Conservation (phyloP, 2,797 vertebrate species). For the Onychomys torridus region DNA sequence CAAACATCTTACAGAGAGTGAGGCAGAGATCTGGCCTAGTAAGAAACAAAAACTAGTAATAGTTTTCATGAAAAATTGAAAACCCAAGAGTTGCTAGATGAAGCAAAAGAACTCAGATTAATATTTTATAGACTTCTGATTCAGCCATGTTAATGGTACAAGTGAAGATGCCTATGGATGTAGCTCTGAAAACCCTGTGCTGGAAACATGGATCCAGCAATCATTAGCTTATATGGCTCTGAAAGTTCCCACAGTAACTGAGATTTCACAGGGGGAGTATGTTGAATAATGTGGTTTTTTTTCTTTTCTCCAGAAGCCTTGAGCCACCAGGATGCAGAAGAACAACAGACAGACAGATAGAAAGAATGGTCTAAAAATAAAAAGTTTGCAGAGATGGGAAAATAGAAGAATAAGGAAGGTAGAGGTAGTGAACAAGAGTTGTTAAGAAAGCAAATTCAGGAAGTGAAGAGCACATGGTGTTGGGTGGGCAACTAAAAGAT, state of each 20-base stretch:
- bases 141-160: not conserved
- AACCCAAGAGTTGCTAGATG: not conserved
- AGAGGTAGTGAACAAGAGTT: not conserved
- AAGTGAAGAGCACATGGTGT: not conserved
- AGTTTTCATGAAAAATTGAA: not conserved
- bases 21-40: not conserved
- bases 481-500: not conserved
- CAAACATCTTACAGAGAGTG: not conserved
- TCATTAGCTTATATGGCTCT: not conserved
- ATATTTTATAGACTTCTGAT: constrained; percentile 9
- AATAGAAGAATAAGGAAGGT: not conserved
- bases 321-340: not conserved
- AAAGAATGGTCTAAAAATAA: not conserved
- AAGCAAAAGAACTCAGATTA: not conserved
- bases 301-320: not conserved
- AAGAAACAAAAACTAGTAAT: not conserved
- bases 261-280: not conserved
- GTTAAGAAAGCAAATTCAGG: not conserved
- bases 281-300: not conserved
- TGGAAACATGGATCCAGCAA: not conserved
- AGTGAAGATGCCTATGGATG: not conserved
- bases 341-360: not conserved
- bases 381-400: not conserved
- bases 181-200: not conserved
- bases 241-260: not conserved